Evolutionary conservation across 2,888 invertebrate species (phyloP).

Genomic region (Aspidiotus destructor): DNA sequence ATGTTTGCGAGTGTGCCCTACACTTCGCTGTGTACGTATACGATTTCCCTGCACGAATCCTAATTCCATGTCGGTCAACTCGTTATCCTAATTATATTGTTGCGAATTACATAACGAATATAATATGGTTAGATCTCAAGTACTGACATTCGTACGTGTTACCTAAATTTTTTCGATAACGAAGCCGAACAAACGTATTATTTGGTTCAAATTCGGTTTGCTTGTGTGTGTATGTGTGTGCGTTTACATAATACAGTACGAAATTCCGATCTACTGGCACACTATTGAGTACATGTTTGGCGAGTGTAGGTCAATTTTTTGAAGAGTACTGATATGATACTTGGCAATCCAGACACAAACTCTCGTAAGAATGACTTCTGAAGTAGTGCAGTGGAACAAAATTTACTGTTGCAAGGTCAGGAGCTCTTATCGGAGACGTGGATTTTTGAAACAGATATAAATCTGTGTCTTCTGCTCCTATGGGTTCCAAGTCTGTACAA

Average conservation of each 20-base stretch:
- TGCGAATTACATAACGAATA: neutral
- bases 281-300: no score
- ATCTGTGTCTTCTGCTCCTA: no score
- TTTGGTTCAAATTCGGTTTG: conserved; percentile 1
- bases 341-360: no score
- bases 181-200: neutral
- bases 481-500: no score
- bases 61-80: conserved; percentile 9
- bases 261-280: neutral
- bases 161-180: neutral
- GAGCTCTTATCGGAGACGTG: no score
- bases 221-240: no score
- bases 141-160: conserved; percentile 4
- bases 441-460: no score
- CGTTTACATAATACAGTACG: neutral
- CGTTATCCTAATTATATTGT: conserved; percentile 17
- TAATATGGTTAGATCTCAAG: neutral
- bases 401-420: no score
- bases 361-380: no score
- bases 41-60: conserved; percentile 16
- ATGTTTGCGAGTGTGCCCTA: neutral
- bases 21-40: neutral
- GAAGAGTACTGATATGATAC: no score
- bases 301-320: no score
- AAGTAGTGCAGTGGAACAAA: no score